Conservation (phyloP, 1,140 invertebrate species). For the Lucilia cuprina region DNA sequence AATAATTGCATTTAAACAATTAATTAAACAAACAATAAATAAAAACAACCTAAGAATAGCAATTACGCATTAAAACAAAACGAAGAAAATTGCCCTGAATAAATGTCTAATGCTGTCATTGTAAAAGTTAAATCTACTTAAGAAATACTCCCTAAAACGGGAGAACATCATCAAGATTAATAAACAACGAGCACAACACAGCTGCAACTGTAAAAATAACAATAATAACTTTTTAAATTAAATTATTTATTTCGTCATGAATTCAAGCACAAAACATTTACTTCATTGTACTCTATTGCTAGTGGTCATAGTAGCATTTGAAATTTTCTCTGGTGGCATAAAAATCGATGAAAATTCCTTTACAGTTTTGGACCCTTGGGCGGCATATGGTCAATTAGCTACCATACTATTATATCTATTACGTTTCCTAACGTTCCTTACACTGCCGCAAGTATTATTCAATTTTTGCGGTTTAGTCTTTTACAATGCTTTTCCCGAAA, state of each 20-base stretch:
- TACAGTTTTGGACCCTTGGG: slow-evolving; percentile 78
- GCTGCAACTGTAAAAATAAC: neutral
- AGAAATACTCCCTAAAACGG: neutral
- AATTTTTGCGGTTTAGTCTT: slow-evolving; percentile 90
- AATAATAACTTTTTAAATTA: neutral
- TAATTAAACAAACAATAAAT: neutral
- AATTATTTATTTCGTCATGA: slow-evolving; percentile 58
- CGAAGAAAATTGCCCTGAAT: neutral
- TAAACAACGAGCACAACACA: neutral
- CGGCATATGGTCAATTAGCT: slow-evolving; percentile 76
- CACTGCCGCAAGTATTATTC: slow-evolving; percentile 88
- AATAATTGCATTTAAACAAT: slow-evolving; percentile 15
- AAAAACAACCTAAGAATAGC: neutral
- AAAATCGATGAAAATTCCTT: slow-evolving; percentile 70
- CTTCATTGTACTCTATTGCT: slow-evolving; percentile 81
- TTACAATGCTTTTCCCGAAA: slow-evolving; percentile 95
- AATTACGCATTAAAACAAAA: neutral
- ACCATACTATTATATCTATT: slow-evolving; percentile 80
- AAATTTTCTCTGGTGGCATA: slow-evolving; percentile 81
- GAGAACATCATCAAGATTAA: neutral
- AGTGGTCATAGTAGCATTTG: slow-evolving; percentile 78
- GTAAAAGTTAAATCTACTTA: neutral
- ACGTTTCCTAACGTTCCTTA: slow-evolving; percentile 83
- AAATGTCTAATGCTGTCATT: neutral
- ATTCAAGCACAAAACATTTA: slow-evolving; percentile 73